phyloP scores from a whole-genome alignment of 2,113 vertebrate genomes.

The Polypterus bichir region DNA sequence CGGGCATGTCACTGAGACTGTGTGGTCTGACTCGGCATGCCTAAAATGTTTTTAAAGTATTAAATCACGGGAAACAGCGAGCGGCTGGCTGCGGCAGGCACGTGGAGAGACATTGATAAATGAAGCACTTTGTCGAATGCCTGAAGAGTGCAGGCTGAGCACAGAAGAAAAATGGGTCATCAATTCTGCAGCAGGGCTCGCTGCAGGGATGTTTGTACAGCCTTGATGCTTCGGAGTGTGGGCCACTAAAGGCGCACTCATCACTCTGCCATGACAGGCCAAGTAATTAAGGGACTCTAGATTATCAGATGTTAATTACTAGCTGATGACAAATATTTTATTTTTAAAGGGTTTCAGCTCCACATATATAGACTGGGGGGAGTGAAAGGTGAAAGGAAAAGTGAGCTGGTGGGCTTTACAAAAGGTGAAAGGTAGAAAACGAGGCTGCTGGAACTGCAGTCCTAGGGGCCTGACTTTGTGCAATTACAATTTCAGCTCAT shows the following conservation, averaged over 20 bases:
- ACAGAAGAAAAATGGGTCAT: constrained; percentile 4
- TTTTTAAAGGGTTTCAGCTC: too few species aligned
- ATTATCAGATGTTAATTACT: constrained; percentile 14
- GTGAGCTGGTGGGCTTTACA: too few species aligned
- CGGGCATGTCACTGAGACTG: neutral
- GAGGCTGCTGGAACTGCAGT: too few species aligned
- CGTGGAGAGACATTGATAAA: constrained; percentile 13
- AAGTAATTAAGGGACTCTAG: constrained; percentile 12
- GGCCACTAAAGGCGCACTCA: neutral
- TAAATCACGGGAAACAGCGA: neutral
- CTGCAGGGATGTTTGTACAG: constrained; percentile 6
- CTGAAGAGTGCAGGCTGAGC: constrained; percentile 4
- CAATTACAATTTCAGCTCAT: too few species aligned
- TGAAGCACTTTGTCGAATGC: constrained; percentile 11
- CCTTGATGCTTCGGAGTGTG: constrained; percentile 8
- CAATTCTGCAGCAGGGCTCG: neutral
- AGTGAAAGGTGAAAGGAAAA: too few species aligned
- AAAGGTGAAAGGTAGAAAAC: too few species aligned
- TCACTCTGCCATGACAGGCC: constrained; percentile 6
- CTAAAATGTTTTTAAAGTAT: neutral
- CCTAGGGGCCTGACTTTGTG: too few species aligned
- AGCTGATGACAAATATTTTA: neutral
- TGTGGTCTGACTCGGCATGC: constrained; percentile 3
- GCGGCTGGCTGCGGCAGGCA: neutral
- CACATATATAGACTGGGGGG: too few species aligned